phyloP scores from a whole-genome alignment of 1,140 invertebrate species.

The Ceratoteleas bidentatus region DNA sequence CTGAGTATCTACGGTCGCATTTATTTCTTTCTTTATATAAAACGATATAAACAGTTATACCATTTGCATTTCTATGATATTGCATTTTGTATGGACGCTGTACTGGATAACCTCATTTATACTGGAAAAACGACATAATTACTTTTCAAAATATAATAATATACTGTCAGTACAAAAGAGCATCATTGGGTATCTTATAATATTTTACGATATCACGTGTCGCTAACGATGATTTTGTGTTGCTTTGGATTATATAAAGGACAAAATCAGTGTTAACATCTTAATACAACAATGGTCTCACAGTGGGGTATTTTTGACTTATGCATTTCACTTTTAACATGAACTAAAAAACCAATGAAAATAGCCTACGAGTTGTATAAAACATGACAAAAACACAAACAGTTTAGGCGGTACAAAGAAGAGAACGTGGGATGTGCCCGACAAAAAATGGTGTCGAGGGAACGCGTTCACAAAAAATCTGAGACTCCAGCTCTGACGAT shows the following conservation, averaged over 20 bases:
- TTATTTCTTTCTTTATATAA: too few species aligned
- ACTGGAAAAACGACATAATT: too few species aligned
- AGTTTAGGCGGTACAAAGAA: conserved; percentile 49
- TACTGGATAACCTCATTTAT: too few species aligned
- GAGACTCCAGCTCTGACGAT: conserved; percentile 37
- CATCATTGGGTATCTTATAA: too few species aligned
- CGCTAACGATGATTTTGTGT: too few species aligned
- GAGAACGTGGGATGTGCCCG: conserved; percentile 49
- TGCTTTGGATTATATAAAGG: not conserved
- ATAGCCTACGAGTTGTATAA: conserved; percentile 18
- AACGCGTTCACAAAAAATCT: conserved; percentile 51
- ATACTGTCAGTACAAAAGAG: too few species aligned
- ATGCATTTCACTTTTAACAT: conserved; percentile 12
- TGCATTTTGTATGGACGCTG: not conserved
- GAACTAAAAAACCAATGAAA: conserved; percentile 18
- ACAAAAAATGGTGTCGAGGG: conserved; percentile 46
- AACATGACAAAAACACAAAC: conserved; percentile 28
- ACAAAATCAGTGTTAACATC: not conserved
- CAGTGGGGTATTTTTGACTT: conserved; percentile 5
- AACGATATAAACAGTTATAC: too few species aligned
- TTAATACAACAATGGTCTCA: not conserved
- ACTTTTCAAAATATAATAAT: too few species aligned
- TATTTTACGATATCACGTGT: too few species aligned
- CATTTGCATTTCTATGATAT: not conserved
- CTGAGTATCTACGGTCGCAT: too few species aligned